Evolutionary conservation across 2,888 invertebrate genomes (phyloP).

Genomic region (Acanthosoma haemorrhoidale): DNA sequence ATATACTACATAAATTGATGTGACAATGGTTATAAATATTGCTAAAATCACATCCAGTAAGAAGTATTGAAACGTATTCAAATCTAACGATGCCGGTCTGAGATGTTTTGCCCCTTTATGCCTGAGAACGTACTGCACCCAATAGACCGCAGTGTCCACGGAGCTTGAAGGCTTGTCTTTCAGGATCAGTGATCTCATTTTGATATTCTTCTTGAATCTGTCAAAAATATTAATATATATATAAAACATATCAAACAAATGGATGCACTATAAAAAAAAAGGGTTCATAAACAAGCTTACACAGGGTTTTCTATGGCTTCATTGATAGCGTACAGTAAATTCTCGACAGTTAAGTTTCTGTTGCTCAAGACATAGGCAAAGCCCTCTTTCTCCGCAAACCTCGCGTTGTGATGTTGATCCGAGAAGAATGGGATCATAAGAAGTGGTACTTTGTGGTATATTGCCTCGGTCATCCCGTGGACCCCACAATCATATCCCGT

Average conservation of each 20-base stretch:
- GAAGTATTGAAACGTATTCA: slow-evolving; percentile 43
- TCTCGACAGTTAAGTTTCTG: background rate
- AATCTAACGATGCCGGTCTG: slow-evolving; percentile 41
- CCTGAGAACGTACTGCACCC: slow-evolving; percentile 59
- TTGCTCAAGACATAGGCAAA: slow-evolving; percentile 4
- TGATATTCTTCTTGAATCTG: slow-evolving; percentile 36
- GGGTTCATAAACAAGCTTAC: background rate
- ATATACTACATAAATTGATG: no score
- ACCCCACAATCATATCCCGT: slow-evolving; percentile 37
- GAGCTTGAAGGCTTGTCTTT: slow-evolving; percentile 54
- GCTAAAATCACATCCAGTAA: slow-evolving; percentile 41
- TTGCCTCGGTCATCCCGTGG: slow-evolving; percentile 45
- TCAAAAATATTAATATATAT: background rate
- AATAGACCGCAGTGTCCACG: slow-evolving; percentile 57
- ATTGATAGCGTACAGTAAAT: background rate
- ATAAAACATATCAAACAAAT: no score
- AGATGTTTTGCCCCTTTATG: slow-evolving; percentile 49
- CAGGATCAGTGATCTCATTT: slow-evolving; percentile 34
- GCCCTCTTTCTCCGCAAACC: slow-evolving; percentile 42
- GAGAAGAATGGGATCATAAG: slow-evolving; percentile 41
- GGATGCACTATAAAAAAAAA: no score
- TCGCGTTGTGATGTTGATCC: slow-evolving; percentile 46
- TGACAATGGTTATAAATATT: background rate
- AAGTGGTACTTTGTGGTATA: slow-evolving; percentile 51
- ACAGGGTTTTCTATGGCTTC: background rate